Evolutionary conservation across 37 sponge, comb jelly and placozoan species (phyloP).

Genomic region (Hexactinellida sp.): DNA sequence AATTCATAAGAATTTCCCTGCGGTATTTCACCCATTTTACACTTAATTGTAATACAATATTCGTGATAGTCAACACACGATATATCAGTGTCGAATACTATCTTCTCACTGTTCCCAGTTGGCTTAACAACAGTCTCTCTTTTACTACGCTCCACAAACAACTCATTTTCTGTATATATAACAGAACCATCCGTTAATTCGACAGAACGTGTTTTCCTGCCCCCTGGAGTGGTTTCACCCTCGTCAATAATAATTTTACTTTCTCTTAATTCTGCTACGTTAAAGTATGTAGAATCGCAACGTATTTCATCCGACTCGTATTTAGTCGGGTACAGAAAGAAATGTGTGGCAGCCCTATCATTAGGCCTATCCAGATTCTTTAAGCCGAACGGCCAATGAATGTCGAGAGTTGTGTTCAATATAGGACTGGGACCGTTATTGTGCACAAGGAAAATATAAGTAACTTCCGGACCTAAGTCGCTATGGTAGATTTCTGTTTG

Average conservation of each 20-base stretch:
- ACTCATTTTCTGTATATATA: background rate
- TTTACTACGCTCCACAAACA: background rate
- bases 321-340: background rate
- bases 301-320: background rate
- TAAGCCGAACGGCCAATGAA: background rate
- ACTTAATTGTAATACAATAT: background rate
- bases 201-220: background rate
- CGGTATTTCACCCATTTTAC: background rate
- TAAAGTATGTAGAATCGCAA: conserved; percentile 5
- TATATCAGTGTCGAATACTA: background rate
- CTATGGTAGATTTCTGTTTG: background rate
- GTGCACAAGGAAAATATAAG: background rate
- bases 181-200: background rate
- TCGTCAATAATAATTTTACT: background rate
- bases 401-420: background rate
- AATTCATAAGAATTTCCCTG: background rate
- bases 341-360: background rate
- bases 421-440: background rate
- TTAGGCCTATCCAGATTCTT: background rate
- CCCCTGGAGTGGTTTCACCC: background rate
- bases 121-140: background rate
- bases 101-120: background rate
- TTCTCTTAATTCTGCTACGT: background rate
- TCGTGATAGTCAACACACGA: background rate
- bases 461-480: background rate